These are phyloP conservation scores for Eptesicus fuscus DNA, from an alignment of 2,113 vertebrate genomes.

Conservation along the genomic window DNA sequence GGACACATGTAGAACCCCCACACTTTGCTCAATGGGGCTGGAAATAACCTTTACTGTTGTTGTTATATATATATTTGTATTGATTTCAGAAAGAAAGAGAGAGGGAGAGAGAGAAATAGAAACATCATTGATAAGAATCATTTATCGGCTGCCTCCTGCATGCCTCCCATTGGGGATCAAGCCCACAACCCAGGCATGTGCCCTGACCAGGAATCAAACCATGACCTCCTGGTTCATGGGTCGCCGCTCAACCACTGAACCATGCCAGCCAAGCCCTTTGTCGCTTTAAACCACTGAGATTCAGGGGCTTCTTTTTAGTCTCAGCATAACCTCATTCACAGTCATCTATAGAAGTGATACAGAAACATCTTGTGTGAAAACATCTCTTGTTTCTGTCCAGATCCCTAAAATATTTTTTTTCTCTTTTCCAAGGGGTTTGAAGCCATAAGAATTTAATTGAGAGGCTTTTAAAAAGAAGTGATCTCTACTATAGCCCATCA, in stretches of 20 bases:
- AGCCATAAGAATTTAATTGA: constrained; percentile 21
- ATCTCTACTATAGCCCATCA: neutral
- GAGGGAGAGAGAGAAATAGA: no score
- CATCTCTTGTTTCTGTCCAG: neutral
- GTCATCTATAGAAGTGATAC: neutral
- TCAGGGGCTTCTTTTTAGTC: neutral
- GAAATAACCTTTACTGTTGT: neutral
- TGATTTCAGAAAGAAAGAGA: no score
- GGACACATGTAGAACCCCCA: neutral
- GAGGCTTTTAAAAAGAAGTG: neutral
- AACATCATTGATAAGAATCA: no score
- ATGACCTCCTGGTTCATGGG: no score
- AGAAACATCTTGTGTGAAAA: neutral
- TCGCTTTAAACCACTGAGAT: neutral
- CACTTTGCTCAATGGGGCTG: neutral
- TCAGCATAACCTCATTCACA: neutral
- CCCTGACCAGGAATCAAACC: no score
- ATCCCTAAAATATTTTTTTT: neutral
- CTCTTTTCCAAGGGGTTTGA: neutral
- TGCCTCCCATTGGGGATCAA: no score
- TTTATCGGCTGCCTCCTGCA: no score
- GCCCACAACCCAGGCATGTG: no score
- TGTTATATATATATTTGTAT: no score
- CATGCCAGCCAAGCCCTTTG: no score
- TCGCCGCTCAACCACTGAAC: no score